phyloP scores from a whole-genome alignment of 2,888 invertebrate genomes.

The Geotrupes spiniger region DNA sequence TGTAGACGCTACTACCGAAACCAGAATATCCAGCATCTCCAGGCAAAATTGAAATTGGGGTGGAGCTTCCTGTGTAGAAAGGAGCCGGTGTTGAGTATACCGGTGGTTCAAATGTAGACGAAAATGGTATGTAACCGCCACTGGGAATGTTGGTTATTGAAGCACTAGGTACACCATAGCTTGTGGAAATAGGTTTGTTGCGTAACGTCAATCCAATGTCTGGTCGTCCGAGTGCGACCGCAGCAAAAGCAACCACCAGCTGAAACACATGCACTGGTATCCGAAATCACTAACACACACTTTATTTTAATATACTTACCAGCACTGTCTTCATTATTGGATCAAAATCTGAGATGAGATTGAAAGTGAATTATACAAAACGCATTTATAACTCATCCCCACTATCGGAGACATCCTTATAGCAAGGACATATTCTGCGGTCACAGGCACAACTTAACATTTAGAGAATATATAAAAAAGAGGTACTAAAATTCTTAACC shows the following conservation, averaged over 20 bases:
- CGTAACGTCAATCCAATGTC: slow-evolving; percentile 56
- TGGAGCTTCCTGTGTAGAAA: slow-evolving; percentile 12
- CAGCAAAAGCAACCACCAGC: slow-evolving; percentile 45
- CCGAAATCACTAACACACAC: slow-evolving; percentile 12
- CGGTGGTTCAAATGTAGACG: slow-evolving; percentile 17
- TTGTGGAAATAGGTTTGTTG: slow-evolving; percentile 50
- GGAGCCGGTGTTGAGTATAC: slow-evolving; percentile 16
- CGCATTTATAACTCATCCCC: slow-evolving; percentile 39
- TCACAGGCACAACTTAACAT: slow-evolving; percentile 37
- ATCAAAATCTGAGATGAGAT: slow-evolving; percentile 19
- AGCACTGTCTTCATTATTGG: slow-evolving; percentile 37
- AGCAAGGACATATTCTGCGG: slow-evolving; percentile 41
- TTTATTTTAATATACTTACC: slow-evolving; percentile 35
- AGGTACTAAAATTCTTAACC: slow-evolving; percentile 37
- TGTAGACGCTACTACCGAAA: not conserved
- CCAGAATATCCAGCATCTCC: not conserved
- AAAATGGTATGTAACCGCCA: slow-evolving; percentile 28
- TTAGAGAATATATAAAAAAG: slow-evolving; percentile 36
- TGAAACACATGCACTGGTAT: slow-evolving; percentile 21
- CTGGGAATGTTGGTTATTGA: slow-evolving; percentile 25
- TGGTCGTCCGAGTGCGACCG: slow-evolving; percentile 57
- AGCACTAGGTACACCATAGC: slow-evolving; percentile 49
- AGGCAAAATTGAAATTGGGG: slow-evolving; percentile 1
- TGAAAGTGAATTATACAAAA: slow-evolving; percentile 28
- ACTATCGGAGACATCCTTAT: slow-evolving; percentile 44